Evolutionary conservation across 2,797 vertebrate genomes (phyloP), one percentile per base, ranked within the genome.

Genomic region (Otolemur crassicaudatus): DNA sequence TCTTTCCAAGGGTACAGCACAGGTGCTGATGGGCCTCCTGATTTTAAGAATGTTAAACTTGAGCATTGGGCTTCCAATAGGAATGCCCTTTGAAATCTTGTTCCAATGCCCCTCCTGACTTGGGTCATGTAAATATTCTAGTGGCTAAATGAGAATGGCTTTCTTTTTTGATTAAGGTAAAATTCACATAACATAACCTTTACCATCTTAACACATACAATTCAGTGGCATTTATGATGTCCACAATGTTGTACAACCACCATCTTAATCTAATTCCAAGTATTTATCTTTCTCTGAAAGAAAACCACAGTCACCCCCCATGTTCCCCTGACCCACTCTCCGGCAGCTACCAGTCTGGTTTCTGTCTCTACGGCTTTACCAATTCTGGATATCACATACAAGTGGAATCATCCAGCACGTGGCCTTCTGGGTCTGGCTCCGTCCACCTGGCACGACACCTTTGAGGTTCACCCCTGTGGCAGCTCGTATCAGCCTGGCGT

Each of bases 321-420:
- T 9, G 19, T 37, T 8, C 7, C 22, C 43, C 6, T 9, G 25
- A 19, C 53, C 9, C 7, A 3, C 0, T 23, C 16, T 23, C 65
- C 88, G 60, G 61, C 22, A 29, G 75, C 20, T n/a, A 53, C 46
- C 5, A 27, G 8, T 12, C 14, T 31, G 37, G 31, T 49, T 29
- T 37, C 69, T 23, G 16, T 19, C 20, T 29, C 60, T 37, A 7
- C 0, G 1, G 17, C 37, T 10, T 82, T 43, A 27, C 8, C 17
- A 25, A 19, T 17, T 67, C 29, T n/a, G 34, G 9, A 7, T 56
- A n/a, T 9, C 53, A 31, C 61, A 37, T 9, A 2, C 3, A 46
- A 4, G 4, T 27, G 37, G 22, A n/a, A 25, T 11, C 61, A 82
- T 5, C 46, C 3, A 25, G 0, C 4, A 9, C 0, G 1, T 7